These are phyloP conservation scores for Cerceris rybyensis DNA, from an alignment of 2,888 invertebrate species.

Conservation along the genomic window DNA sequence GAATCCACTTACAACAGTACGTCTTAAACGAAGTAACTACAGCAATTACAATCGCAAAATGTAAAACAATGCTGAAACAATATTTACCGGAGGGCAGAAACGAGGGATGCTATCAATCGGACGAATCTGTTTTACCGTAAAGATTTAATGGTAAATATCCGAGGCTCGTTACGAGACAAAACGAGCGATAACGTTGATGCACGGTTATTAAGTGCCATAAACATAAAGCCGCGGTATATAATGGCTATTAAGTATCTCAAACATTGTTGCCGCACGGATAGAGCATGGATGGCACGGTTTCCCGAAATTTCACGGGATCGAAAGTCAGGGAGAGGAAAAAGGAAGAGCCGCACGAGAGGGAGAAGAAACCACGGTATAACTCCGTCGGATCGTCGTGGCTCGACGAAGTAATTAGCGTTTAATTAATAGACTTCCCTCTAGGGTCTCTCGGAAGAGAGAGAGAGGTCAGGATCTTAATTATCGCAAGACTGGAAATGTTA, in stretches of 20 bases:
- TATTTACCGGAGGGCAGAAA: no score
- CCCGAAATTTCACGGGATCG: conserved; percentile 14
- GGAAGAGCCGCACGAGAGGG: background rate
- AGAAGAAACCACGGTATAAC: conserved; percentile 26
- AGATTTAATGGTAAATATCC: background rate
- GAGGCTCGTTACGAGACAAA: conserved; percentile 7
- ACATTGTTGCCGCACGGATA: conserved; percentile 34
- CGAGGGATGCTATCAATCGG: background rate
- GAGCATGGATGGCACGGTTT: background rate
- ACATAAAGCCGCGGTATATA: conserved; percentile 14
- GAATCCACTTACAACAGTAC: no score
- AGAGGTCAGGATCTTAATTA: conserved; percentile 73
- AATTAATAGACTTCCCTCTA: conserved; percentile 77
- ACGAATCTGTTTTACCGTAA: background rate
- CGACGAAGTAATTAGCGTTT: conserved; percentile 78
- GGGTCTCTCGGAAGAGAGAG: conserved; percentile 34
- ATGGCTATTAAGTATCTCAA: conserved; percentile 15
- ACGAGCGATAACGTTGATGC: conserved; percentile 5
- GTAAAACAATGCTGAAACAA: no score
- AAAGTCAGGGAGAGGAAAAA: conserved; percentile 1
- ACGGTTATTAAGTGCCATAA: background rate
- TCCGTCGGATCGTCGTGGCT: conserved; percentile 53
- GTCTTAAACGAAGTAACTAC: no score
- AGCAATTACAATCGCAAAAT: no score
- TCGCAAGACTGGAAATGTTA: conserved; percentile 68